Conservation (phyloP, 1,140 invertebrate genomes). For the Antheraea pernyi region DNA sequence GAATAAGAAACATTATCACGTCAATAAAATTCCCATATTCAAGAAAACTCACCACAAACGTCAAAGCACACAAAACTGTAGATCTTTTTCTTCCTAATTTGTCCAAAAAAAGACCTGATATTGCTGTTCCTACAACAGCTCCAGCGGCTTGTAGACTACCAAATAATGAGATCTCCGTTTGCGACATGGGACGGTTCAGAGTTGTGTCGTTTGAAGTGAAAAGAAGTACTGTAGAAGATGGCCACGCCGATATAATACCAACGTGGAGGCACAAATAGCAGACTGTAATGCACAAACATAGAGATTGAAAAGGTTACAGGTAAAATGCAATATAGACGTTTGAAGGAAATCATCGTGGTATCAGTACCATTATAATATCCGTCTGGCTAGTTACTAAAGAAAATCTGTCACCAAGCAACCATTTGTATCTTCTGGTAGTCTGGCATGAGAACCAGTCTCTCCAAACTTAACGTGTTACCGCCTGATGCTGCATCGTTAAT, state of each 20-base stretch:
- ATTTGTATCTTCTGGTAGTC: too few species aligned
- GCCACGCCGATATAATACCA: conserved; percentile 44
- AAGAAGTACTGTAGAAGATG: conserved; percentile 45
- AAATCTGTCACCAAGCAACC: too few species aligned
- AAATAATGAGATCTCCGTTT: conserved; percentile 44
- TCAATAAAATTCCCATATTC: too few species aligned
- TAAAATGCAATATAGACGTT: too few species aligned
- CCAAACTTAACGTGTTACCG: too few species aligned
- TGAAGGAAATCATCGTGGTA: too few species aligned
- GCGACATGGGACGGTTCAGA: conserved; percentile 36
- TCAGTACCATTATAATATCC: too few species aligned
- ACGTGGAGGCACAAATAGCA: conserved; percentile 29
- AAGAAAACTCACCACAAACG: conserved; percentile 43
- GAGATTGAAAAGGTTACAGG: too few species aligned
- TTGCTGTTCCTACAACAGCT: conserved; percentile 40
- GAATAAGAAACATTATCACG: too few species aligned
- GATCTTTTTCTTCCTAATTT: conserved; percentile 48
- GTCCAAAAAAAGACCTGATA: conserved; percentile 43
- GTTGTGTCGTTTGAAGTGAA: conserved; percentile 41
- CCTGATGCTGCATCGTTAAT: too few species aligned
- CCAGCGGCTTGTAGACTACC: conserved; percentile 51
- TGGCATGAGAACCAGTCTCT: too few species aligned
- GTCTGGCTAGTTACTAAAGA: too few species aligned
- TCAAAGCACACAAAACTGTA: conserved; percentile 30
- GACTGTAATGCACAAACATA: conserved; percentile 30